These are phyloP conservation scores for Homarus gammarus DNA, from an alignment of 2,888 invertebrate genomes.

Conservation along the genomic window DNA sequence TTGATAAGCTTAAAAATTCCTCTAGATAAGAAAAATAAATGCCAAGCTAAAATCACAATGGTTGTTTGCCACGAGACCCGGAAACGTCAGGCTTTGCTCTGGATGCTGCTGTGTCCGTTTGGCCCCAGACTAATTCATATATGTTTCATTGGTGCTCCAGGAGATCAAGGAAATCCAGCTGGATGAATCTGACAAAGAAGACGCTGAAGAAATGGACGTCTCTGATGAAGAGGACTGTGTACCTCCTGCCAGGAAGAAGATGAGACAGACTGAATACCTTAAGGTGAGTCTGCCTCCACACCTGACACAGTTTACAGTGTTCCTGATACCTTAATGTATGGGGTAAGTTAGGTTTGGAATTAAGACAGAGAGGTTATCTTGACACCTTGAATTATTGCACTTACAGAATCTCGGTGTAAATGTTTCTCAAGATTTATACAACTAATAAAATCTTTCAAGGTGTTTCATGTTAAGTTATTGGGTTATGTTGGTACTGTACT, in stretches of 20 bases:
- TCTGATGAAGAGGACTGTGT: constrained; percentile 85
- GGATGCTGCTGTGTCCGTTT: constrained; percentile 33
- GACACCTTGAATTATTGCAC: no score
- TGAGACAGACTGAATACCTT: constrained; percentile 66
- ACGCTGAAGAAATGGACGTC: constrained; percentile 92
- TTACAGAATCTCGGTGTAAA: no score
- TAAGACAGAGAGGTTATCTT: no score
- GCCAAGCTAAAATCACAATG: neutral
- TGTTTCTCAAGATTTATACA: no score
- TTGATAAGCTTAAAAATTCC: neutral
- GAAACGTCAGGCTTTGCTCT: constrained; percentile 19
- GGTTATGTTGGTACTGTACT: no score
- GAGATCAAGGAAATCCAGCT: constrained; percentile 86
- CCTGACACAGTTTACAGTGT: no score
- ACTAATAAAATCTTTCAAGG: no score
- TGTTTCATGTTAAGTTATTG: no score
- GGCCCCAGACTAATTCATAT: neutral
- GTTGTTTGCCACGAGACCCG: neutral
- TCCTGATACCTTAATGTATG: no score
- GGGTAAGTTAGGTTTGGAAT: no score
- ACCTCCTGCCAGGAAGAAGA: constrained; percentile 63
- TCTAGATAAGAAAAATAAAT: neutral
- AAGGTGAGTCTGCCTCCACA: no score
- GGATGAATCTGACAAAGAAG: constrained; percentile 84
- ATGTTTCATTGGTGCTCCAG: constrained; percentile 79